Base-by-base conservation (phyloP, 2,888 invertebrate genomes). In the Melanchra persicariae region DNA sequence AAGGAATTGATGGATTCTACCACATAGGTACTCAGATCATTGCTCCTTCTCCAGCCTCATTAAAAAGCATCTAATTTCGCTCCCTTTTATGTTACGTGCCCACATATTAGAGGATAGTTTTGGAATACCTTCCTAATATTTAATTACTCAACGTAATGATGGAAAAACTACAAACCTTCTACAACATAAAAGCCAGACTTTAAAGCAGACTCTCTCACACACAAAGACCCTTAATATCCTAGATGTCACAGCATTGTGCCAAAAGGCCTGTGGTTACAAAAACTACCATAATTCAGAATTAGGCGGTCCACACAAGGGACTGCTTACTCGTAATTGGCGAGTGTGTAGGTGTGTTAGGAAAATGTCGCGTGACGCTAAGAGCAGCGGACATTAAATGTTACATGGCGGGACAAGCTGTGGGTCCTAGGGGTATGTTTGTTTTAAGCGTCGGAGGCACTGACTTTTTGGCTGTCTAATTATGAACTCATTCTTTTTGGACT, bases 271-370 rank as follows among this genome's bases (percentile, higher is more conserved):
- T 51, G 62, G 75, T 60, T 49, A 66, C 76, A 79, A 81, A 79
- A 81, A 83, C 74, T 65, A 24, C 68, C 69, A 84, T 86, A 77
- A 82, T 81, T 81, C 73, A 81, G 57, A 83, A 81, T 81, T 78
- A 84, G 72, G 65, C 67, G 26, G 62, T 37, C 30, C 49, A 70
- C 80, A 70, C 85, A 74, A 52, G 83, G 80, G 84, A 77, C 73
- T 74, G 79, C 73, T 84, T 77, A 70, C 73, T 62, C 74, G 40
- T 86, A 85, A 86, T 86, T 83, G 82, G 68, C 65, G 77, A 54
- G 75, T 68, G 66, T 72, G 70, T 60, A 34, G 15, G 71, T 65
- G 79, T 65, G 79, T 80, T 74, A 76, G 63, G 65, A 58, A 62
- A 72, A 77, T 63, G 77, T 81, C 66, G 76, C 76, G 71, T 84